These are phyloP conservation scores for Archilochus colubris DNA, from an alignment of 2,113 vertebrate species.

Conservation along the genomic window DNA sequence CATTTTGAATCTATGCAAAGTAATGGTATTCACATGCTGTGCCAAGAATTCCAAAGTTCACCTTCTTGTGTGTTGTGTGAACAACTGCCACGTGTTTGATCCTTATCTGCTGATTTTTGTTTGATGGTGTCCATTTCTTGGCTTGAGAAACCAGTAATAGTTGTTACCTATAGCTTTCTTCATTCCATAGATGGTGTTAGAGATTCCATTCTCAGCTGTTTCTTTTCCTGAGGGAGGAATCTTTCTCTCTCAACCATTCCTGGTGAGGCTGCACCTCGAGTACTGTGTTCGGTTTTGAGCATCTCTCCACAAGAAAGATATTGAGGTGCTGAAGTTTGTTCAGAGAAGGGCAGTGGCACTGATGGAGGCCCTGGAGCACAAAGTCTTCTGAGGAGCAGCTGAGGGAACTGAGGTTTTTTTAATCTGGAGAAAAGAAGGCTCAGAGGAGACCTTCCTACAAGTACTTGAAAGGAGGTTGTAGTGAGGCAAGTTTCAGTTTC, in stretches of 20 bases:
- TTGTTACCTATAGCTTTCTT: background rate
- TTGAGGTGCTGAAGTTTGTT: too few species aligned
- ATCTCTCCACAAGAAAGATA: too few species aligned
- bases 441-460: too few species aligned
- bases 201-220: background rate
- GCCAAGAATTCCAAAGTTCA: slow-evolving; percentile 11
- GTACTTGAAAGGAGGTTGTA: too few species aligned
- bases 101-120: background rate
- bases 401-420: too few species aligned
- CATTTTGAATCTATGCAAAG: background rate
- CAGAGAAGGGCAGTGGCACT: too few species aligned
- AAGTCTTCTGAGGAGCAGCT: too few species aligned
- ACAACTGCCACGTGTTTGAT: background rate
- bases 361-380: too few species aligned
- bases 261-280: background rate
- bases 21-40: background rate
- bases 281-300: too few species aligned
- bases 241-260: background rate
- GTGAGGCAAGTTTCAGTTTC: too few species aligned
- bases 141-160: background rate
- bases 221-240: background rate
- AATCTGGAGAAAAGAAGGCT: too few species aligned
- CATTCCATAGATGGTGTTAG: background rate
- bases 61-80: background rate
- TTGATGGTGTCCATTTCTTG: background rate